A percentile compares a stretch with the other conserved stretches of the same genome.
Conservation (phyloP, 2,797 vertebrate genomes). For the Myripristis jacobus region DNA sequence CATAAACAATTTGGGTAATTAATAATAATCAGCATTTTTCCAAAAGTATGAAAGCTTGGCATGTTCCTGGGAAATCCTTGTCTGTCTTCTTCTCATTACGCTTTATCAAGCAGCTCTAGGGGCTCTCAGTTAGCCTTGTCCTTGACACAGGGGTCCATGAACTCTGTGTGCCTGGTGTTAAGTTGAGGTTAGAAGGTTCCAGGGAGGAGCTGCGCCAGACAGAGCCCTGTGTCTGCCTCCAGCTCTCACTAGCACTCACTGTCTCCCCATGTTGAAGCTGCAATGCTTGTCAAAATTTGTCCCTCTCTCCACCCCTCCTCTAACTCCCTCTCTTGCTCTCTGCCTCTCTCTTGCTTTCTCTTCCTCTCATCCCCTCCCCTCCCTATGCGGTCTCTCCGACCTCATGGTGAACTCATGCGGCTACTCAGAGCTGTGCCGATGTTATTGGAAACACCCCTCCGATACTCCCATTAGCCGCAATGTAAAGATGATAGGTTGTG, state of each 20-base stretch:
- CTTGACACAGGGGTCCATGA: conserved; percentile 47
- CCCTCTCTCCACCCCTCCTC: conserved; percentile 10
- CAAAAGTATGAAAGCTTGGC: conserved; percentile 12
- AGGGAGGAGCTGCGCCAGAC: conserved; percentile 2
- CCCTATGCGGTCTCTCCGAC: conserved; percentile 62
- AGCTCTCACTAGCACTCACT: conserved; percentile 30
- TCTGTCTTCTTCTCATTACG: background rate
- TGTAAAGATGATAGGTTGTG: conserved; percentile 79
- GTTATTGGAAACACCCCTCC: conserved; percentile 79
- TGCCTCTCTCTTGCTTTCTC: conserved; percentile 10
- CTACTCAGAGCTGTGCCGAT: conserved; percentile 63
- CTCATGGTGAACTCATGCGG: conserved; percentile 73
- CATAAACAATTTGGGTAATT: conserved; percentile 20
- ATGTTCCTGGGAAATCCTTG: conserved; percentile 5
- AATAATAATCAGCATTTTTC: conserved; percentile 5
- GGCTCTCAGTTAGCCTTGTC: conserved; percentile 34
- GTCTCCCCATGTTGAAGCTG: conserved; percentile 33
- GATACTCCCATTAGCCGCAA: conserved; percentile 69
- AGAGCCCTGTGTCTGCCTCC: conserved; percentile 27
- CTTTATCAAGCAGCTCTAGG: conserved; percentile 37
- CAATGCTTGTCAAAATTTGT: conserved; percentile 29
- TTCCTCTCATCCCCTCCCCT: conserved; percentile 37
- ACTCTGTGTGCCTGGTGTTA: conserved; percentile 46
- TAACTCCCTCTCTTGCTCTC: conserved; percentile 14
- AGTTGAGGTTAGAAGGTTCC: conserved; percentile 18